Percentiles rank a stretch among this genome's conserved stretches.
These are phyloP conservation scores for Stichopus horrens DNA, from an alignment of 53 echinoderm and acorn worm species.

Conservation along the genomic window DNA sequence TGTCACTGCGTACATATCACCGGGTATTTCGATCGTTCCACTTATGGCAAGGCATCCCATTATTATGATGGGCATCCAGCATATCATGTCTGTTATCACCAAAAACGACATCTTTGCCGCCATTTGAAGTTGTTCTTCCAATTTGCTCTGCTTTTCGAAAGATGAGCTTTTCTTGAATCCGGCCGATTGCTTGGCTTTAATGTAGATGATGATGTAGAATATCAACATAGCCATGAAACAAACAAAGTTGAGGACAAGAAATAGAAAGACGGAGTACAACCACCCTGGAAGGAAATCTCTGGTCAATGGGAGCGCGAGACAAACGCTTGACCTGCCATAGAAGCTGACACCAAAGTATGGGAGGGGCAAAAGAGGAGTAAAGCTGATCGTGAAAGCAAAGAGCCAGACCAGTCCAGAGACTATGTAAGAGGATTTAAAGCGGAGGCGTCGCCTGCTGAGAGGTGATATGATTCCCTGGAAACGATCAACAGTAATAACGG, in stretches of 20 bases:
- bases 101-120: conserved; percentile 24
- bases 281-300: conserved; percentile 58
- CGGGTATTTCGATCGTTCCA: conserved; percentile 13
- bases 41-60: conserved; percentile 16
- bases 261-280: conserved; percentile 69
- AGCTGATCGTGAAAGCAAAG: conserved; percentile 51
- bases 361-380: conserved; percentile 57
- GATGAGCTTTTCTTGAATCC: not conserved
- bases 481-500: conserved; percentile 66
- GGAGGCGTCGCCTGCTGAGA: conserved; percentile 56
- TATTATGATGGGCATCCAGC: conserved; percentile 30
- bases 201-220: conserved; percentile 68
- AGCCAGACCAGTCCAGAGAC: conserved; percentile 55
- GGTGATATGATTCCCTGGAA: conserved; percentile 65
- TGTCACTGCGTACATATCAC: conserved; percentile 20
- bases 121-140: conserved; percentile 1
- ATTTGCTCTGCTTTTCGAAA: not conserved
- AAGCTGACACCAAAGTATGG: conserved; percentile 64
- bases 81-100: conserved; percentile 23
- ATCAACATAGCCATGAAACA: conserved; percentile 63
- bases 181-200: not conserved
- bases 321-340: conserved; percentile 74
- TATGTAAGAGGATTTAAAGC: conserved; percentile 57
- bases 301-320: conserved; percentile 68
- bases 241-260: conserved; percentile 63